Base-by-base conservation (phyloP, 2,113 vertebrate genomes). In the Antennarius striatus region DNA sequence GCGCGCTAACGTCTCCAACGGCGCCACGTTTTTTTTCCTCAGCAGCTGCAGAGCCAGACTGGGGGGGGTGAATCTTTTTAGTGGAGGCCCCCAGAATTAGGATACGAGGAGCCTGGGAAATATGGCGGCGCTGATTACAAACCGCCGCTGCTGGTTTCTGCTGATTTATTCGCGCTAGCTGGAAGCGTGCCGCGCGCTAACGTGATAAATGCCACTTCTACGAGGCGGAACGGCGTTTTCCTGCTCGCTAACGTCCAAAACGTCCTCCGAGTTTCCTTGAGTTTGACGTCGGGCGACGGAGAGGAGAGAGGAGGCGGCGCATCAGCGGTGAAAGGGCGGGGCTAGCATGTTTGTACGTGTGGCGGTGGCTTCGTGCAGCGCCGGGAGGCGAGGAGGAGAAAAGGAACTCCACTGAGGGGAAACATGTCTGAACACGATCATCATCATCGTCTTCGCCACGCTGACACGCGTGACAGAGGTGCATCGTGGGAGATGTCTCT, bases 51-150 rank as follows among this genome's bases (percentile, higher is more conserved):
- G 36, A 67, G 36, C 55, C 50, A 32, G 53, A 61, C 58, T 55
- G 50, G 40, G 40, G 42, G 16, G 52, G 0, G 14, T 67, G 43
- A 68, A 22, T 22, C 65, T 66, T 77, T 83, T 79, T 82, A 85
- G 79, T 78, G 73, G 40, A 66, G 13, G n/a, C 52, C 45, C 40
- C 4, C 10, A 56, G 75, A 86, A 74, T 82, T 46, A 63, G 63
- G 68, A 68, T 56, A 65, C 42, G 52, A 74, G 72, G 77, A 71
- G 63, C 71, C 43, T 61, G 77, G 73, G 77, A 75, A 75, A 71
- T 55, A 67, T 70, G 69, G 57, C 54, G 17, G 47, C 64, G 74
- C 61, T 55, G 50, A 84, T 74, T 66, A 76, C 61, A 72, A 52
- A 60, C 43, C 46, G 53, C 75, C 83, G 79, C 81, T 80, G 77